Evolutionary conservation across 1,140 invertebrate genomes (phyloP).

Genomic region (Chionoecetes opilio): DNA sequence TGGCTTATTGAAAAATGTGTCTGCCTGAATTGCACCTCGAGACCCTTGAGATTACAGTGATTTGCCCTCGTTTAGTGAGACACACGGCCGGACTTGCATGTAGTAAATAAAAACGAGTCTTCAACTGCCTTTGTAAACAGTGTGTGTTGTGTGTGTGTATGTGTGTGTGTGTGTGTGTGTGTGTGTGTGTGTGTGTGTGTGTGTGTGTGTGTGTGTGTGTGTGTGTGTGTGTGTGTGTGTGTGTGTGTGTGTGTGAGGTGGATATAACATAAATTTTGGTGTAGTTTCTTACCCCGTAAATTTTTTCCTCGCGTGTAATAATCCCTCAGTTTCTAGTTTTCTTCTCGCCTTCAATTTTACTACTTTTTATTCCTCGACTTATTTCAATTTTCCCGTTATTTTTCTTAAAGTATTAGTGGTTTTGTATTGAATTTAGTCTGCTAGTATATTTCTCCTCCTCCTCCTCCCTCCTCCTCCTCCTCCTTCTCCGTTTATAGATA

Average conservation of each 20-base stretch:
- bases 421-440: no score
- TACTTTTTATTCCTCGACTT: not conserved
- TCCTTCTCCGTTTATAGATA: not conserved
- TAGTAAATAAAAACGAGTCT: not conserved
- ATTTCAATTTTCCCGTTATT: no score
- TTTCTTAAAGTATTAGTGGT: no score
- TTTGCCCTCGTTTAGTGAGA: not conserved
- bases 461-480: not conserved
- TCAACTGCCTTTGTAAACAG: conserved; percentile 1
- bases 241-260: no score
- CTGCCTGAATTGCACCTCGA: not conserved
- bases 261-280: not conserved
- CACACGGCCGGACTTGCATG: not conserved
- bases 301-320: not conserved
- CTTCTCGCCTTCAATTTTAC: not conserved
- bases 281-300: not conserved
- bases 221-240: no score
- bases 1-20: conserved; percentile 21
- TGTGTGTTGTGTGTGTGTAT: no score
- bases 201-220: no score
- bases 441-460: no score
- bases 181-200: no score
- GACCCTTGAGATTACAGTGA: not conserved
- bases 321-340: not conserved
- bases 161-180: no score